Percentiles rank a stretch among this genome's conserved stretches.
Evolutionary conservation across 1,140 invertebrate species (phyloP).

Genomic region (Coboldia fuscipes): DNA sequence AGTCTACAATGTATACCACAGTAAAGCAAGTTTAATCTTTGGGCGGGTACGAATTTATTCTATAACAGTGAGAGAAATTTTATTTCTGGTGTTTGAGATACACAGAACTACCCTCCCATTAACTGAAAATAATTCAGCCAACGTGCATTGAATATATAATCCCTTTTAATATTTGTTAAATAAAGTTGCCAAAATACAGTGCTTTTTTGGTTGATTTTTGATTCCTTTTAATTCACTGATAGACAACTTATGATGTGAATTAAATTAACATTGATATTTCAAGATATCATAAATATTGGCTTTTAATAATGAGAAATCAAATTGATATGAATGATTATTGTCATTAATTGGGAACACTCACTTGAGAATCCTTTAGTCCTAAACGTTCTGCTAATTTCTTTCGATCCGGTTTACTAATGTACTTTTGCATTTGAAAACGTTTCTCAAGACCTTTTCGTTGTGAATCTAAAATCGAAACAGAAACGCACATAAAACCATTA

Average conservation of each 20-base stretch:
- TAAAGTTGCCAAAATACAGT: no score
- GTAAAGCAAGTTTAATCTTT: no score
- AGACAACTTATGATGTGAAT: background rate
- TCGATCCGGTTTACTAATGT: constrained; percentile 92
- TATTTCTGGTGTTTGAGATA: no score
- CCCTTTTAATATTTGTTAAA: no score
- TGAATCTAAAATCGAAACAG: constrained; percentile 39
- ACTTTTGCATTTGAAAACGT: constrained; percentile 91
- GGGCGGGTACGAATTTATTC: no score
- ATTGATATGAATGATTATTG: constrained; percentile 2
- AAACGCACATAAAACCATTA: background rate
- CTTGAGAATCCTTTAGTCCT: constrained; percentile 87
- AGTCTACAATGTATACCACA: no score
- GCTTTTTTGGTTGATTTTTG: background rate
- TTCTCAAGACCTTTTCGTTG: constrained; percentile 88
- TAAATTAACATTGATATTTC: background rate
- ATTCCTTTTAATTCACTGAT: background rate
- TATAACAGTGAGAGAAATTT: no score
- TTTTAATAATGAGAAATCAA: background rate
- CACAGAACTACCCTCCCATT: no score
- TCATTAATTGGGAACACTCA: no score
- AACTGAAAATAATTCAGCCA: no score
- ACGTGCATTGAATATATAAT: no score
- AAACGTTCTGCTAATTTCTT: constrained; percentile 89
- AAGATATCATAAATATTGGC: background rate